Conservation (phyloP, 2,888 invertebrate genomes). For the Eudasyphora cyanicolor region DNA sequence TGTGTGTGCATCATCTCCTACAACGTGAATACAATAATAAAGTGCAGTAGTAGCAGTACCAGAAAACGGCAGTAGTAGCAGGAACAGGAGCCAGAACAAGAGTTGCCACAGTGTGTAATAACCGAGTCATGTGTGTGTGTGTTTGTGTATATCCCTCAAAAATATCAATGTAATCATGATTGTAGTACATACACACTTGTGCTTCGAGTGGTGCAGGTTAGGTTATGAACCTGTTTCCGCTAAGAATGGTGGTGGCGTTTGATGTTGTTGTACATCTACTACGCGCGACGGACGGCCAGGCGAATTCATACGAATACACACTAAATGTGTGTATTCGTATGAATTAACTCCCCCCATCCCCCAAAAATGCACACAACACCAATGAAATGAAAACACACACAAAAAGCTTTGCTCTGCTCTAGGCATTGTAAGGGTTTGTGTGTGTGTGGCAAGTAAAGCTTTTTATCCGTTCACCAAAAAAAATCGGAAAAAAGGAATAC, state of each 20-base stretch:
- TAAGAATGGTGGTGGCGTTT: constrained; percentile 52
- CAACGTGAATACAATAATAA: constrained; percentile 5
- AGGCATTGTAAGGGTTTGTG: too few relatives aligned
- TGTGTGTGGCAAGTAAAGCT: constrained; percentile 56
- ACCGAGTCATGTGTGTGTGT: constrained; percentile 11
- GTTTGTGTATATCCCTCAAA: neutral
- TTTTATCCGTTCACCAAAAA: constrained; percentile 71
- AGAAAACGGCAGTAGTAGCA: neutral
- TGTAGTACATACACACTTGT: constrained; percentile 50
- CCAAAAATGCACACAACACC: neutral
- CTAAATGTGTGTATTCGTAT: constrained; percentile 28
- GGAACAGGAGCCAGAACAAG: neutral
- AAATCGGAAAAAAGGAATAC: constrained; percentile 68
- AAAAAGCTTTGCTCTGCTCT: constrained; percentile 9
- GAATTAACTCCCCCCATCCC: constrained; percentile 52
- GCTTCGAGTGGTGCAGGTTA: constrained; percentile 75
- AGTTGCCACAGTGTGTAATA: constrained; percentile 17
- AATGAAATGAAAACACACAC: neutral
- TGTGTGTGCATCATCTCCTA: neutral
- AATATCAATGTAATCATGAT: too few relatives aligned
- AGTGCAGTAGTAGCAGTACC: neutral
- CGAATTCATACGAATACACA: constrained; percentile 47
- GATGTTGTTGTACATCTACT: constrained; percentile 59
- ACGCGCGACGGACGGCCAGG: constrained; percentile 65
- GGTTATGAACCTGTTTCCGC: constrained; percentile 75